A percentile compares a stretch with the other conserved stretches of the same genome.
Evolutionary conservation across 2,797 vertebrate genomes (phyloP).

Genomic region (Hipposideros larvatus): DNA sequence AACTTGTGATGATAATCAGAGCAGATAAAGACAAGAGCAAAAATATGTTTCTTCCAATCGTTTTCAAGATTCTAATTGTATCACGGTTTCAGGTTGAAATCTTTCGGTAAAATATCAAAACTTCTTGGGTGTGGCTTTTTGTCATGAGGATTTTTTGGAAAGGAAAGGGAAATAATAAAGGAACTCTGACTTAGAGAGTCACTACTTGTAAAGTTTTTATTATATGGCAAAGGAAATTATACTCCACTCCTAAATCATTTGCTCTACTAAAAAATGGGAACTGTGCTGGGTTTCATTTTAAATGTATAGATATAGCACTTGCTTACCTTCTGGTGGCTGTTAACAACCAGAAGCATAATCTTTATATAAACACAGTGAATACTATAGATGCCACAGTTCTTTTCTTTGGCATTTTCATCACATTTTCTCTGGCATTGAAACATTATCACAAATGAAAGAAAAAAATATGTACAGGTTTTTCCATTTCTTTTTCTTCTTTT

Average conservation of each 20-base stretch:
- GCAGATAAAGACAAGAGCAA: not conserved
- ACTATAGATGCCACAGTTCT: slow-evolving; percentile 64
- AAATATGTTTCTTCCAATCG: not conserved
- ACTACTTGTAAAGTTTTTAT: slow-evolving; percentile 66
- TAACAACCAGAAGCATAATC: slow-evolving; percentile 66
- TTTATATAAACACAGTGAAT: slow-evolving; percentile 75
- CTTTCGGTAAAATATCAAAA: slow-evolving; percentile 41
- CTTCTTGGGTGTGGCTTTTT: slow-evolving; percentile 28
- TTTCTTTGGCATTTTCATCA: slow-evolving; percentile 75
- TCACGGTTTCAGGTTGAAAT: slow-evolving; percentile 47
- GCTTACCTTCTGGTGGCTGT: slow-evolving; percentile 73
- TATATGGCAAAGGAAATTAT: slow-evolving; percentile 60
- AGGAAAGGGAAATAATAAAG: slow-evolving; percentile 28
- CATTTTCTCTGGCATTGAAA: slow-evolving; percentile 78
- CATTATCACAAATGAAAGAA: slow-evolving; percentile 70
- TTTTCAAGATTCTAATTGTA: slow-evolving; percentile 47
- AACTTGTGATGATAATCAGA: not conserved
- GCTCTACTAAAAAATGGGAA: slow-evolving; percentile 55
- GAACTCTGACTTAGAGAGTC: slow-evolving; percentile 51
- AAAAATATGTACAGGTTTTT: slow-evolving; percentile 52
- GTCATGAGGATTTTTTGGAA: slow-evolving; percentile 42
- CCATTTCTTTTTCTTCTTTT: not conserved
- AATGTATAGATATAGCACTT: slow-evolving; percentile 54
- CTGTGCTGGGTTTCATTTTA: slow-evolving; percentile 55
- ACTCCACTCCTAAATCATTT: slow-evolving; percentile 60